These are phyloP conservation scores for Orycteropus afer DNA, from an alignment of 2,113 vertebrate species.

Conservation along the genomic window DNA sequence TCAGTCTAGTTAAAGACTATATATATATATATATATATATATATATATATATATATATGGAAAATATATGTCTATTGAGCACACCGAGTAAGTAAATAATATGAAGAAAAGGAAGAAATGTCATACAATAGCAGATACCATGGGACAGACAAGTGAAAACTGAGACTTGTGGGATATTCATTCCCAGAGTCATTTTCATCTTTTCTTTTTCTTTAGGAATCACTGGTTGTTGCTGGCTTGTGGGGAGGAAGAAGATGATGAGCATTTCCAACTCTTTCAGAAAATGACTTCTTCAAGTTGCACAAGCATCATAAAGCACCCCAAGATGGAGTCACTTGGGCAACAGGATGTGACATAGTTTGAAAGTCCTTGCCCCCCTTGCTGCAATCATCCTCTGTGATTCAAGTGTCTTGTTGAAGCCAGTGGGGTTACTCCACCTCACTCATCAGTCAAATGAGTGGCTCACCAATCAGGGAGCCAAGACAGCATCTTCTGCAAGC, in stretches of 20 bases:
- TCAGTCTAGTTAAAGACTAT: background rate
- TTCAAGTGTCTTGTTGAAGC: conserved; percentile 80
- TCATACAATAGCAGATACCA: background rate
- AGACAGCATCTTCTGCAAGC: conserved; percentile 50
- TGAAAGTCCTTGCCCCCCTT: conserved; percentile 46
- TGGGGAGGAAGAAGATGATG: background rate
- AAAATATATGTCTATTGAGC: background rate
- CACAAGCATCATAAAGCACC: background rate
- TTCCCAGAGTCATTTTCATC: background rate
- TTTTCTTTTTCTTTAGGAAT: background rate
- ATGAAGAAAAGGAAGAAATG: background rate
- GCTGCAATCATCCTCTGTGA: conserved; percentile 76
- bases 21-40: background rate
- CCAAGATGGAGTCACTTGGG: conserved; percentile 63
- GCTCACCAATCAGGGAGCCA: conserved; percentile 76
- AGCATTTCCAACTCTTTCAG: background rate
- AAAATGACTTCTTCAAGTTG: conserved; percentile 4
- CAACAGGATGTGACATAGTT: conserved; percentile 66
- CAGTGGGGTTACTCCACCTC: conserved; percentile 81
- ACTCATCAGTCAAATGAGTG: conserved; percentile 76
- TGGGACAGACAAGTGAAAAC: background rate
- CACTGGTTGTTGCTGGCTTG: background rate
- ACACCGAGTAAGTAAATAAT: background rate
- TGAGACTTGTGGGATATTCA: fast-evolving
- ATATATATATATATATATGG: background rate